Conservation (phyloP, 2,888 invertebrate species). For the Xestia rhomboidea region DNA sequence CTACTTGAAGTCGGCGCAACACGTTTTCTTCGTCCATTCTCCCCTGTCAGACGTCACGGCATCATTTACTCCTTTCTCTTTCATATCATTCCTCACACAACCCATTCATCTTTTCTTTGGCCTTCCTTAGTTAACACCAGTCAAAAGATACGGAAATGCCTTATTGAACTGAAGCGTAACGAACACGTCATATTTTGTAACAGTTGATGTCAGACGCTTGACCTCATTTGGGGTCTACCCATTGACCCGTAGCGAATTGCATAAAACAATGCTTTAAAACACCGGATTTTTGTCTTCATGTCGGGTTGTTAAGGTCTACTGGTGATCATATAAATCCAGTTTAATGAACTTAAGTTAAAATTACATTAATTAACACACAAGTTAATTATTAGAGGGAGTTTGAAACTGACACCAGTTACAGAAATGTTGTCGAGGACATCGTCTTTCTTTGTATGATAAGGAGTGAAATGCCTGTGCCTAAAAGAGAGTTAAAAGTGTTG, state of each 20-base stretch:
- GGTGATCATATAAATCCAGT: neutral
- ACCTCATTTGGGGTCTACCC: constrained; percentile 20
- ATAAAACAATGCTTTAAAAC: constrained; percentile 5
- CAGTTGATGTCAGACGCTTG: constrained; percentile 10
- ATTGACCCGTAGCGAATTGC: constrained; percentile 22
- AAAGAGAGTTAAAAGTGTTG: neutral
- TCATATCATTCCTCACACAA: too few species aligned
- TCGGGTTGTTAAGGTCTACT: neutral
- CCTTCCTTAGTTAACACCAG: neutral
- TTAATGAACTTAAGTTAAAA: neutral
- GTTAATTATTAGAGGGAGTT: neutral
- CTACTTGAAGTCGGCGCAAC: too few species aligned
- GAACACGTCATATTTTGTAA: constrained; percentile 29
- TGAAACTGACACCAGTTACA: neutral
- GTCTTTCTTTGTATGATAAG: neutral
- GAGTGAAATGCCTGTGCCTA: neutral
- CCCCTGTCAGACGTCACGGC: too few species aligned
- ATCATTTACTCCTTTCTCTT: too few species aligned
- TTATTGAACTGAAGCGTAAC: constrained; percentile 4
- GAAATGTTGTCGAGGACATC: neutral
- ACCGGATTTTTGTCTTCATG: neutral
- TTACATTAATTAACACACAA: neutral
- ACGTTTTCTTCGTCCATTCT: too few species aligned
- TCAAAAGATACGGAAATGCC: neutral
- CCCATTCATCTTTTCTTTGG: too few species aligned